Evolutionary conservation across 1,140 invertebrate species (phyloP), one percentile per base, ranked within the genome.

Genomic region (Cyrtorhinus lividipennis): DNA sequence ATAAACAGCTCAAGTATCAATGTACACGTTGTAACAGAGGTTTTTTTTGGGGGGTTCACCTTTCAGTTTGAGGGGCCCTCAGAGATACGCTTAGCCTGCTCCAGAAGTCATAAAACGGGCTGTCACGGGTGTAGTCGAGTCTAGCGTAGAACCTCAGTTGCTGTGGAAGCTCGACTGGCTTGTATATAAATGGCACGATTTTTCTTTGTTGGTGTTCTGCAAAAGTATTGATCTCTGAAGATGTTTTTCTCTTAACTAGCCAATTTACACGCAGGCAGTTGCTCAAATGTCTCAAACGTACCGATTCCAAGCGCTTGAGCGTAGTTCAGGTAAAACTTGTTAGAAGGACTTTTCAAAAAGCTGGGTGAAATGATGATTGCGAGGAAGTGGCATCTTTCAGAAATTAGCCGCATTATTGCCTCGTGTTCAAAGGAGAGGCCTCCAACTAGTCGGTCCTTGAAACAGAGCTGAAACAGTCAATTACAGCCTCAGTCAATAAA

Each of bases 231-330:
- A 10, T 56, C 5, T 56, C 3, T 10, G 5, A 3, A 3, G 48
- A 5, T 18, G 23, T 18, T 56, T 18, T 10, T 5, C 23, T 20
- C 23, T 8, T 20, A 18, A 18, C 48, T 18, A 18, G 5, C 23
- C 18, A 10, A 3, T 10, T 8, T 8, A 61, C 10, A 63, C 57
- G 20, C 10, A 59, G 26, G 38, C 61, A 65, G 62, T 46, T 48
- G 65, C 38, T 56, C 22, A n/a, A n/a, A n/a, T 45, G 48, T 53
- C 8, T 12, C 20, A 5, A 53, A 66, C 73, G 75, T 74, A 86
- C 84, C 81, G 62, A 90, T 84, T 67, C 81, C 81, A 64, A 85
- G 72, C 5, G 84, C 83, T 71, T 88, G 85, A 24, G 86, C 84
- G 70, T 82, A 86, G 63, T 81, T 82, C 0, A 84, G 74, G 65